Evolutionary conservation across 2,113 vertebrate genomes (phyloP), one percentile per base, ranked within the genome.

Genomic region (Thymallus thymallus): DNA sequence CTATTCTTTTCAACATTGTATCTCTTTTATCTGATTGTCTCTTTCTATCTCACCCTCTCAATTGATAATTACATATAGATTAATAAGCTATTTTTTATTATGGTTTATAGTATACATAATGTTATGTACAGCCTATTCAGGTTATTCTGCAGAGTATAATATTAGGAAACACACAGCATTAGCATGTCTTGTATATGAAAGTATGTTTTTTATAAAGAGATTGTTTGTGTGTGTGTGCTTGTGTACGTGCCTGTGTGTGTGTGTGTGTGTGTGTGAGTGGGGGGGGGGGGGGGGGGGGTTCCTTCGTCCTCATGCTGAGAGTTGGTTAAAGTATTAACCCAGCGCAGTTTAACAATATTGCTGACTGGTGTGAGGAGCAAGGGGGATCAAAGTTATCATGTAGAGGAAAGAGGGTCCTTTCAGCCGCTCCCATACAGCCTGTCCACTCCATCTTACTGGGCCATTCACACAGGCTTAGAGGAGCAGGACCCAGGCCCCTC

Each of bases 331-430:
- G 86, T 88, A 90, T 94, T 91, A 93, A 91, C 92, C 88, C 83
- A 87, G 85, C 79, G 85, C 88, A 88, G 88, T 87, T 91, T 79
- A 84, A 91, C 91, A 93, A 88, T 93, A 92, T 92, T 94, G 92
- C 92, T 92, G 92, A 93, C 91, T 91, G 88, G 84, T 92, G 87
- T 87, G 90, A 46, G 85, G 88, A 91, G 88, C 87, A 87, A 86
- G 86, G 78, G 80, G 85, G 91, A 94, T 94, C 93, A 94, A 93
- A 94, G 93, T 87, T 87, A 90, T 91, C 91, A 89, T 93, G 93
- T 94, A 81, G 88, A 87, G 80, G 89, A 90, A 88, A 93, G 90
- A 88, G 84, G 75, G 48, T 13, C 88, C 88, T 88, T 93, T 93
- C 89, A 91, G 73, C 51, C 35, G 29, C 68, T 77, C 79, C 89